These are phyloP conservation scores for Galagoides demidoff DNA, from an alignment of 2,797 vertebrate species.

Conservation along the genomic window DNA sequence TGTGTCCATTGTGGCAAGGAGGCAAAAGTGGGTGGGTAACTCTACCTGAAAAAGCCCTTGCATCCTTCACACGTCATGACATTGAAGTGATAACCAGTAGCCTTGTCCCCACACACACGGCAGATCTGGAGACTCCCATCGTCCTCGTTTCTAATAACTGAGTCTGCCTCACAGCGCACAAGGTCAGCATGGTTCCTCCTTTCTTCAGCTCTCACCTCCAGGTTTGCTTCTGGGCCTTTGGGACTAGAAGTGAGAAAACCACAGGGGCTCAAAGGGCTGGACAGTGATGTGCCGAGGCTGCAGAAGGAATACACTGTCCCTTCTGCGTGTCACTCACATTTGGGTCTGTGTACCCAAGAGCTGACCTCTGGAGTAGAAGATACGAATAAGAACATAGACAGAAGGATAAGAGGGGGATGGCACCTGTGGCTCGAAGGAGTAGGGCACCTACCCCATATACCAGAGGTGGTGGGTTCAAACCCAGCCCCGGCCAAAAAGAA, in stretches of 20 bases:
- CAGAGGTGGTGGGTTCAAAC: too few species aligned
- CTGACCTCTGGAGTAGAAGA: background rate
- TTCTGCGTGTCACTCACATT: background rate
- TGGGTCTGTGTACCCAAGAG: background rate
- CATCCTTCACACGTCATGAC: conserved; percentile 82
- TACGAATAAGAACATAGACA: background rate
- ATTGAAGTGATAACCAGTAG: conserved; percentile 81
- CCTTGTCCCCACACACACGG: conserved; percentile 81
- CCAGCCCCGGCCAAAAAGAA: background rate
- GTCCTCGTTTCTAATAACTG: background rate
- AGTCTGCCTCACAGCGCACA: background rate
- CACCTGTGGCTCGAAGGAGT: too few species aligned
- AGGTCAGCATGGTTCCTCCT: background rate
- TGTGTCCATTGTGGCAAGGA: background rate
- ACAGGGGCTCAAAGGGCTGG: background rate
- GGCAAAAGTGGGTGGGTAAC: background rate
- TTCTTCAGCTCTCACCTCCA: conserved; percentile 65
- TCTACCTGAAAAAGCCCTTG: conserved; percentile 83
- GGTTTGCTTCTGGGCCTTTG: conserved; percentile 49
- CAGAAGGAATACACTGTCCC: background rate
- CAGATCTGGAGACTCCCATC: conserved; percentile 57
- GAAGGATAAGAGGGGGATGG: too few species aligned
- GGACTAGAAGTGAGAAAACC: conserved; percentile 15
- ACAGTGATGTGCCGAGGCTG: background rate
- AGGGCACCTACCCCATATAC: too few species aligned